Evolutionary conservation across 2,797 vertebrate genomes (phyloP).

Genomic region (Helicolenus hilgendorfi): DNA sequence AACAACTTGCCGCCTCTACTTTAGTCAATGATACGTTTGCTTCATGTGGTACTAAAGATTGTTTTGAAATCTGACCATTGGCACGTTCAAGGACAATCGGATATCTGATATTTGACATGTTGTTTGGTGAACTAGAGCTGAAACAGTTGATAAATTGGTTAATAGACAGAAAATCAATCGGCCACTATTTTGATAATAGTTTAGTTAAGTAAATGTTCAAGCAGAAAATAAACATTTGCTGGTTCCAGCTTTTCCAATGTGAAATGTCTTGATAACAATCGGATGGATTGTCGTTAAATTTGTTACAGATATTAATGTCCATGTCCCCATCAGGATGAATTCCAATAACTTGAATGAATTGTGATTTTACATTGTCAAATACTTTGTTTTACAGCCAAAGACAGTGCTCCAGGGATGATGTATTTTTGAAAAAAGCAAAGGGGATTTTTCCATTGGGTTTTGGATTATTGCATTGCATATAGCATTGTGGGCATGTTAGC

Average conservation of each 20-base stretch:
- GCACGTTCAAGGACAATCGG: constrained; percentile 8
- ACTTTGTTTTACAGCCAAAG: neutral
- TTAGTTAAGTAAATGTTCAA: neutral
- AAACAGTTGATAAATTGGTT: neutral
- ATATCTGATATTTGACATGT: neutral
- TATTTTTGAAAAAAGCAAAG: too few relatives aligned
- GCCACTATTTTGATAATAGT: neutral
- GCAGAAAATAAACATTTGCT: neutral
- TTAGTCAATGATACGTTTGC: constrained; percentile 45
- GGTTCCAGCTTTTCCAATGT: neutral
- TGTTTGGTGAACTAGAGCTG: neutral
- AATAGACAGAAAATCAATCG: neutral
- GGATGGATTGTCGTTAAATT: neutral
- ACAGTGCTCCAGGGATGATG: too few relatives aligned
- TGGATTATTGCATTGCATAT: too few relatives aligned
- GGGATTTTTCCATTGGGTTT: too few relatives aligned
- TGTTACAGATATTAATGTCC: neutral
- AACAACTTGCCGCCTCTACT: constrained; percentile 37
- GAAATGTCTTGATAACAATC: neutral
- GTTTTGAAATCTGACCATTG: neutral
- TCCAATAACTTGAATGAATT: too few relatives aligned
- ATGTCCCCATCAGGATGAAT: neutral
- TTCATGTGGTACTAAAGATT: constrained; percentile 14
- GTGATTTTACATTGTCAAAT: neutral
- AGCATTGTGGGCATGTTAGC: too few relatives aligned